Evolutionary conservation across 2,888 invertebrate genomes (phyloP).

Genomic region (Diadegma fenestrale): DNA sequence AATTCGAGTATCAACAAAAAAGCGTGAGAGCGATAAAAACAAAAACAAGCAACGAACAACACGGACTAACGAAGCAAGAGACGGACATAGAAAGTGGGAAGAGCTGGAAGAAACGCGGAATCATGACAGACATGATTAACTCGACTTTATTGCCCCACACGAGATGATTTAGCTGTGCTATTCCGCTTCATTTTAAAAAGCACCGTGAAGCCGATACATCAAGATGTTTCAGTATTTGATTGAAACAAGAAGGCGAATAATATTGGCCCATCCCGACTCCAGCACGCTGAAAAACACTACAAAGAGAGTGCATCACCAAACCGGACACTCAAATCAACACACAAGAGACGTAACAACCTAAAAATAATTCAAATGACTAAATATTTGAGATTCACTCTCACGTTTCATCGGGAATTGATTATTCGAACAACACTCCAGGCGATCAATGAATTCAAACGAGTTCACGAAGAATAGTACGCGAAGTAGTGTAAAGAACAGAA

Average conservation of each 20-base stretch:
- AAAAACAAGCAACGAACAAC: slow-evolving; percentile 16
- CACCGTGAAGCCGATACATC: slow-evolving; percentile 52
- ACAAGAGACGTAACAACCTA: not conserved
- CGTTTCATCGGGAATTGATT: not conserved
- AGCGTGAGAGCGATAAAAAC: slow-evolving; percentile 30
- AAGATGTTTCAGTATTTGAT: slow-evolving; percentile 66
- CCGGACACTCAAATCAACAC: not conserved
- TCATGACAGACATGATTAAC: slow-evolving; percentile 64
- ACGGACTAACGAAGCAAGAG: slow-evolving; percentile 29
- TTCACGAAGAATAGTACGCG: too few relatives aligned
- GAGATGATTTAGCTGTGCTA: slow-evolving; percentile 62
- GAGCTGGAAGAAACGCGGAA: slow-evolving; percentile 55
- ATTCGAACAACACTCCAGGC: too few relatives aligned
- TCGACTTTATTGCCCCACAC: slow-evolving; percentile 66
- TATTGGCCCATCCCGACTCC: not conserved
- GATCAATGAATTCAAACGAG: too few relatives aligned
- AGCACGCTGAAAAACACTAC: not conserved
- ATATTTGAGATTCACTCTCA: not conserved
- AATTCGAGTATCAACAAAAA: not conserved
- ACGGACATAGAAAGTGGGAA: slow-evolving; percentile 34
- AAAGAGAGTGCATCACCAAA: slow-evolving; percentile 3
- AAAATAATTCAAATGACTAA: not conserved
- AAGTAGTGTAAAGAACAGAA: not conserved
- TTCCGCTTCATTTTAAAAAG: slow-evolving; percentile 63
- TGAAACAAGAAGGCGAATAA: slow-evolving; percentile 49